phyloP scores from a whole-genome alignment of 1,140 invertebrate genomes.

The Triops longicaudatus region DNA sequence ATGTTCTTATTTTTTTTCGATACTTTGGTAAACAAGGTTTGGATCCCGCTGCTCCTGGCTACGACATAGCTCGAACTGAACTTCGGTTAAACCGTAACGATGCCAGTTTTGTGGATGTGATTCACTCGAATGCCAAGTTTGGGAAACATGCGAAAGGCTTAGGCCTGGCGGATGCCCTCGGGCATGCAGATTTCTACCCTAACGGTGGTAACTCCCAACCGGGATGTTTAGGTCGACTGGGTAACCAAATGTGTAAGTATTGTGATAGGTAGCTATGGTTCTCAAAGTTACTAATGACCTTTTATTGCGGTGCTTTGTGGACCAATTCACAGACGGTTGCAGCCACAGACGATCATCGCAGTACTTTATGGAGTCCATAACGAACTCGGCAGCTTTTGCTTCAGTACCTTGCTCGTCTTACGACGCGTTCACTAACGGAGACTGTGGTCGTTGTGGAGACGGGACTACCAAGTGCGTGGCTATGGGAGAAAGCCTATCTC shows the following conservation, averaged over 20 bases:
- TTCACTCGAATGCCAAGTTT: constrained; percentile 25
- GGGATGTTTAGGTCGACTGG: constrained; percentile 22
- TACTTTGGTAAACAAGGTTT: constrained; percentile 19
- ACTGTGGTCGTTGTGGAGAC: constrained; percentile 34
- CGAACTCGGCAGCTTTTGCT: constrained; percentile 18
- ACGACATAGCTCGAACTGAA: constrained; percentile 3
- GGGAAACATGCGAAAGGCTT: constrained; percentile 20
- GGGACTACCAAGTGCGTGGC: constrained; percentile 20
- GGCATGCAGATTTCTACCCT: constrained; percentile 30
- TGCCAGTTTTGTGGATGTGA: constrained; percentile 27
- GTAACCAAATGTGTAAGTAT: neutral
- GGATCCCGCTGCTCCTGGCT: constrained; percentile 29
- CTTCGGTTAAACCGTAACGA: constrained; percentile 19
- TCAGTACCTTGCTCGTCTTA: constrained; percentile 32
- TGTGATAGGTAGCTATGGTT: neutral
- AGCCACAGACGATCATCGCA: constrained; percentile 22
- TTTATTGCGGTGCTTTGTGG: neutral
- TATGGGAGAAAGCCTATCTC: constrained; percentile 24
- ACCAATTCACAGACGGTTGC: constrained; percentile 19
- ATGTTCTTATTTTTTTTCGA: neutral
- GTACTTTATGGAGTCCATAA: constrained; percentile 26
- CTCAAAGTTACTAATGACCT: neutral
- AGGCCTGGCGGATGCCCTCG: constrained; percentile 7
- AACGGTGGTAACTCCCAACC: constrained; percentile 27
- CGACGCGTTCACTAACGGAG: constrained; percentile 32